Conservation (phyloP, 53 echinoderm and acorn worm genomes). For the Patiria pectinifera region DNA sequence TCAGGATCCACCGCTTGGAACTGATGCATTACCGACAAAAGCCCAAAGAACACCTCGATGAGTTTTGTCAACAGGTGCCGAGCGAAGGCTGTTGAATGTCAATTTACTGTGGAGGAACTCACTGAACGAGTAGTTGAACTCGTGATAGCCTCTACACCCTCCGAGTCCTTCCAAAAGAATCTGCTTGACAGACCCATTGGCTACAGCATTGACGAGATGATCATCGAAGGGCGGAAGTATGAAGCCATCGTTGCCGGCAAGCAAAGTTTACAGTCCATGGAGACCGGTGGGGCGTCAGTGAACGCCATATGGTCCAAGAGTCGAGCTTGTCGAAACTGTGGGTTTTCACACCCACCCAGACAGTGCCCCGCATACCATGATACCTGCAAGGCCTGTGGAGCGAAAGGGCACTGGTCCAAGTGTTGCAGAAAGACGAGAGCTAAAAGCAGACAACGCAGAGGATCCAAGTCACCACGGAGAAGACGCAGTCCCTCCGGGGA, state of each 20-base stretch:
- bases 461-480: background rate
- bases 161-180: background rate
- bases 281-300: background rate
- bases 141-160: too few relatives aligned
- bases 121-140: too few relatives aligned
- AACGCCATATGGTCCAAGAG: conserved; percentile 1
- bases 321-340: conserved; percentile 56
- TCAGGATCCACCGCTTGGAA: too few relatives aligned
- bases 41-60: too few relatives aligned
- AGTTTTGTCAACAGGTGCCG: too few relatives aligned
- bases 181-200: conserved; percentile 56
- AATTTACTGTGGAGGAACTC: background rate
- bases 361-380: conserved; percentile 54
- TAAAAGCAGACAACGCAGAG: background rate
- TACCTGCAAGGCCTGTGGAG: conserved; percentile 46
- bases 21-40: too few relatives aligned
- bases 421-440: conserved; percentile 42
- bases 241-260: conserved; percentile 20
- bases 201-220: conserved; percentile 22
- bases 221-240: conserved; percentile 52
- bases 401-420: conserved; percentile 55
- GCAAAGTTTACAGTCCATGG: background rate
- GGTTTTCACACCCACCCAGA: background rate
- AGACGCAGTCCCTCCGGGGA: background rate
- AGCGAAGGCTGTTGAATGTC: background rate